Evolutionary conservation across 2,113 vertebrate species (phyloP).

Genomic region (Crotalus horridus): DNA sequence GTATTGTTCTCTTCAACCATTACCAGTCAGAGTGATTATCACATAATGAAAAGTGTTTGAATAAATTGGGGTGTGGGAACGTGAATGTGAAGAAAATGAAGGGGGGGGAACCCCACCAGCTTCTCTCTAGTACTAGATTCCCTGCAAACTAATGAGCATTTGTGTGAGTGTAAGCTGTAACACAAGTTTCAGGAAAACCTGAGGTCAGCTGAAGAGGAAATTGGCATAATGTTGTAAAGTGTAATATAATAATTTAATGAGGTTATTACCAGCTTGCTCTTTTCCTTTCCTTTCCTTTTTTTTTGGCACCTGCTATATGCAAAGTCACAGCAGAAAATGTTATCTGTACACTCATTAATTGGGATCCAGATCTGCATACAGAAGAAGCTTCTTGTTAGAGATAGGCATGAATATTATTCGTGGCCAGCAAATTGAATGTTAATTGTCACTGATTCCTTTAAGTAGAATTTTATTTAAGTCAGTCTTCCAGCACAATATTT

Average conservation of each 20-base stretch:
- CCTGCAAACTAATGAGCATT: slow-evolving; percentile 13
- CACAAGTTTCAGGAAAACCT: slow-evolving; percentile 6
- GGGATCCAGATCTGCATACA: slow-evolving; percentile 4
- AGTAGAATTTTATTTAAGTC: background rate
- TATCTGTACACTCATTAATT: background rate
- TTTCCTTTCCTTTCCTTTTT: no score
- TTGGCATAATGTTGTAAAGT: background rate
- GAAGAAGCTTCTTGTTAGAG: background rate
- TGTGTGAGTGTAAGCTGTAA: background rate
- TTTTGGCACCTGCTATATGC: background rate
- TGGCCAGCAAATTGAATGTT: background rate
- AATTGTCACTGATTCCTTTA: rapidly evolving
- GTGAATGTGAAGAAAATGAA: background rate
- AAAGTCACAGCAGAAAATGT: background rate
- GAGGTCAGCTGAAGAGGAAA: background rate
- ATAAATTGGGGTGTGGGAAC: background rate
- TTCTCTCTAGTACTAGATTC: background rate
- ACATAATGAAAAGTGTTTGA: background rate
- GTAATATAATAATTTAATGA: background rate
- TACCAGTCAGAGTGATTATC: slow-evolving; percentile 25
- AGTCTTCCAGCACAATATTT: background rate
- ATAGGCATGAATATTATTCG: background rate
- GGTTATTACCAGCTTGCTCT: background rate
- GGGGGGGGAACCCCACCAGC: background rate
- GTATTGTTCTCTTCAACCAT: slow-evolving; percentile 8